phyloP scores from a whole-genome alignment of 2,113 vertebrate species.

The Arenaria interpres region DNA sequence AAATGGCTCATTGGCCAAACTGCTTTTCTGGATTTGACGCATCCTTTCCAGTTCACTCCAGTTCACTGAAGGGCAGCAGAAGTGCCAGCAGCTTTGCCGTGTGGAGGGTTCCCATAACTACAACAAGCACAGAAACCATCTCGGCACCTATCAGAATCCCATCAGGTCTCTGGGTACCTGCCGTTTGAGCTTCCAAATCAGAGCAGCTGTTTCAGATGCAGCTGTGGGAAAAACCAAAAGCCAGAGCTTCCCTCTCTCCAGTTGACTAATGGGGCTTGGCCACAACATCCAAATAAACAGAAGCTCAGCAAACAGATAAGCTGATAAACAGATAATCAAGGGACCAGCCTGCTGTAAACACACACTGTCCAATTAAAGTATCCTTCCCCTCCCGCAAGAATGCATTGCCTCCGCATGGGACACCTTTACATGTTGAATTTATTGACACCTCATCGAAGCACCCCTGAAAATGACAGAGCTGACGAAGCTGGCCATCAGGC shows the following conservation, averaged over 20 bases:
- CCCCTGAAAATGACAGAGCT: neutral
- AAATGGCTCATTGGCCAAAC: constrained; percentile 11
- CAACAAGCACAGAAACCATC: neutral
- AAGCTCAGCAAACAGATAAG: neutral
- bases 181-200: neutral
- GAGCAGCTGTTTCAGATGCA: neutral
- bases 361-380: neutral
- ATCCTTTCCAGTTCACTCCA: constrained; percentile 17
- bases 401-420: neutral
- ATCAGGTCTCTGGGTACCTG: neutral
- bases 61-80: neutral
- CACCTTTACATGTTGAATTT: neutral
- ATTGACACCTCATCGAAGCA: neutral
- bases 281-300: neutral
- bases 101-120: neutral
- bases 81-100: neutral
- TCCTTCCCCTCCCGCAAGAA: neutral
- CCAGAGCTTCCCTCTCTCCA: neutral
- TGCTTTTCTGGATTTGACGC: neutral
- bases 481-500: fast-evolving
- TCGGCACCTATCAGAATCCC: fast-evolving
- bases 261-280: neutral
- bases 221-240: neutral
- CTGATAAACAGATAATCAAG: neutral
- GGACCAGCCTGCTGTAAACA: neutral